Evolutionary conservation across 2,113 vertebrate genomes (phyloP), one percentile per base, ranked within the genome.

Genomic region (Anolis sagrei): DNA sequence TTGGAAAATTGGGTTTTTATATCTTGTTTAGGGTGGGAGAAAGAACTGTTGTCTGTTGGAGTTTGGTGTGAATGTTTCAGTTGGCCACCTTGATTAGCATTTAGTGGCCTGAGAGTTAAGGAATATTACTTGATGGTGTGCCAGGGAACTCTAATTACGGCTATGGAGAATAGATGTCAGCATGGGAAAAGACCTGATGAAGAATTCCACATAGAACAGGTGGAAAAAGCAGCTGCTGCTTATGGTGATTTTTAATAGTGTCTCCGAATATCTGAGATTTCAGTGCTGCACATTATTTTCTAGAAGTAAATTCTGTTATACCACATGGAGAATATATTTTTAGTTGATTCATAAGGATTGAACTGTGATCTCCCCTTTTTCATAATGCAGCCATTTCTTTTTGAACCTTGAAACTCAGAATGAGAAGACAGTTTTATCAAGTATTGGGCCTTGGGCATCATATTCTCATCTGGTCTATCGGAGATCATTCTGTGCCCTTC

Each of bases 71-170:
- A n/a, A n/a, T n/a, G n/a, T n/a, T n/a, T n/a, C n/a, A n/a, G n/a
- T n/a, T n/a, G n/a, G n/a, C n/a, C n/a, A n/a, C n/a, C n/a, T n/a
- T n/a, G n/a, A n/a, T n/a, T n/a, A n/a, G n/a, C n/a, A n/a, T n/a
- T n/a, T n/a, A n/a, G n/a, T n/a, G n/a, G n/a, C n/a, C n/a, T n/a
- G n/a, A n/a, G n/a, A n/a, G 66, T 54, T 54, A 78, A 86, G 44
- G 81, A 0, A n/a, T 76, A 34, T 58, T 85, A 9, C 6, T 2
- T 44, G 70, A 70, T 36, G 7, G 0, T 34, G 54, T 54, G 18
- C 82, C 81, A 34, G 64, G 78, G 27, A n/a, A 13, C 23, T 73
- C 58, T 78, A 68, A 83, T 74, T 36, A 76, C 18, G 48, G 36
- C 25, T 34, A 48, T 36, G 68, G 48, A 18, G 27, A 68, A 54